Conservation (phyloP, 2,797 vertebrate species). For the Vultur gryphus region DNA sequence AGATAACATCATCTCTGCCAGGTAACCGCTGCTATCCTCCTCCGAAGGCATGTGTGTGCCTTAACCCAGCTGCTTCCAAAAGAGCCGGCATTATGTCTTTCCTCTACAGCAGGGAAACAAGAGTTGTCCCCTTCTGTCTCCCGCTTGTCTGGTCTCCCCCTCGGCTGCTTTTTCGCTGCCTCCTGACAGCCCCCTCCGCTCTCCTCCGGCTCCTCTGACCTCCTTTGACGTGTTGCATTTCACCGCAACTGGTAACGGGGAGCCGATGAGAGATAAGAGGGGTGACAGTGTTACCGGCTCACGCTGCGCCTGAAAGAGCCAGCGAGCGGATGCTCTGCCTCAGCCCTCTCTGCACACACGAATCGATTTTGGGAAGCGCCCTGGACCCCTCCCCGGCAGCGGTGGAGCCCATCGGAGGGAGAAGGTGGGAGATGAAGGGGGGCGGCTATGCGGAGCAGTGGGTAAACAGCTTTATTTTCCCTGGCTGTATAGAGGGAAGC, state of each 20-base stretch:
- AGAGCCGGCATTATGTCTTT: neutral
- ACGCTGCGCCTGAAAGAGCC: neutral
- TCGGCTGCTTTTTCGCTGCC: neutral
- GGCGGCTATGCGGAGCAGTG: neutral
- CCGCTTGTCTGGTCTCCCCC: neutral
- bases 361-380: neutral
- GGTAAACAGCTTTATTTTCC: neutral
- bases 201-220: neutral
- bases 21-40: neutral
- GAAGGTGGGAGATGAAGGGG: neutral
- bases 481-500: neutral
- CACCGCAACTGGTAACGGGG: neutral
- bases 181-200: neutral
- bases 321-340: neutral
- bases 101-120: neutral
- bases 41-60: neutral
- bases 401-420: neutral
- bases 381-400: neutral
- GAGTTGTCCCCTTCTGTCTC: neutral
- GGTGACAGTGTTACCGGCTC: neutral
- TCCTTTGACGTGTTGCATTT: constrained; percentile 20
- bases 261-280: constrained; percentile 22
- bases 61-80: neutral
- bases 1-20: neutral
- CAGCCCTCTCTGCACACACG: neutral